Evolutionary conservation across 2,113 vertebrate species (phyloP).

Genomic region (Naja naja): DNA sequence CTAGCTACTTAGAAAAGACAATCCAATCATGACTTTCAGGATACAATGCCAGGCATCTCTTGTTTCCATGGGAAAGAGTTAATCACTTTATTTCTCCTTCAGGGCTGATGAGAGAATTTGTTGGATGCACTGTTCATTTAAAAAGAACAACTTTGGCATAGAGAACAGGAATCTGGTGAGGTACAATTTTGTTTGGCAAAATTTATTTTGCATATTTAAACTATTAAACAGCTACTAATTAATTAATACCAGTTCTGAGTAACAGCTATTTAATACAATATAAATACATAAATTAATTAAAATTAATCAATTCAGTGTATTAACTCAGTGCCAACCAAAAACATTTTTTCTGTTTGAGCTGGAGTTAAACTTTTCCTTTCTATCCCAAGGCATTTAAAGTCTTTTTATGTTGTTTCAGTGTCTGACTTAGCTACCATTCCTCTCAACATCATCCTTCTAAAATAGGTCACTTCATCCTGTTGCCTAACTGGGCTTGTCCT

Average conservation of each 20-base stretch:
- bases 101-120: not conserved
- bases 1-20: not conserved
- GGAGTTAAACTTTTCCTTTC: not conserved
- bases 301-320: not conserved
- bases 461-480: conserved; percentile 5
- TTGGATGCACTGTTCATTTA: not conserved
- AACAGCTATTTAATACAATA: not conserved
- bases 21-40: not conserved
- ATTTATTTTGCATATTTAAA: not conserved
- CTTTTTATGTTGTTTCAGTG: not conserved
- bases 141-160: not conserved
- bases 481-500: not conserved
- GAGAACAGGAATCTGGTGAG: not conserved
- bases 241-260: not conserved
- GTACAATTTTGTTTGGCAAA: not conserved
- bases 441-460: not conserved
- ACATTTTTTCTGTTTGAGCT: not conserved
- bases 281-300: not conserved
- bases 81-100: not conserved
- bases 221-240: not conserved
- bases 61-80: not conserved
- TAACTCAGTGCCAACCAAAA: not conserved
- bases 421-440: not conserved
- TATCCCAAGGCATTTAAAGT: not conserved
- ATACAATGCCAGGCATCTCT: not conserved